Evolutionary conservation across 1,140 invertebrate genomes (phyloP), one percentile per base, ranked within the genome.

Genomic region (Vanessa atalanta): DNA sequence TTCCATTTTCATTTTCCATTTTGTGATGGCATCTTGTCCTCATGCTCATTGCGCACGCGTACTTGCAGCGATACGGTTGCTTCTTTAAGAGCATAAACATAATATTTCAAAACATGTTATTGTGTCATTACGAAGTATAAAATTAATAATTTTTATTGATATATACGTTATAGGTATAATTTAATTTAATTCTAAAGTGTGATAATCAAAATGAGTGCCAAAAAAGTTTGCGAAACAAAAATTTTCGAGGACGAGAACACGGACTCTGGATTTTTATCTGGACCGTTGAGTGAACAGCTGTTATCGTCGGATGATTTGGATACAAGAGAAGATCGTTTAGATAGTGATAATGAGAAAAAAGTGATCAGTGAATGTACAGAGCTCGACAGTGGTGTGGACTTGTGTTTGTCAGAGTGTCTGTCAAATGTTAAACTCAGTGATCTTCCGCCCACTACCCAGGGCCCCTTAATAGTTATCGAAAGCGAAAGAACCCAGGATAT

Each of bases 131-230:
- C 51, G 53, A 70, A 78, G 65, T 80, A 68, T 83, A 75, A 79
- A 65, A 78, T 43, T 60, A 60, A 53, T 71, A 69, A 57, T 75
- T 75, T 75, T 43, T 83, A 72, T 72, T 72, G 68, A 72, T 51
- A 76, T 72, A 68, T 63, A 26, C 69, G 65, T 73, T 76, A 65
- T 77, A 65, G 7, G 37, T 77, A 53, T 76, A 79, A 73, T 66
- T 76, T 69, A 31, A 61, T 31, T 61, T 61, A 61, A 61, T 31
- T 37, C 9, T 57, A 67, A 75, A 82, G 72, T 83, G 81, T 77
- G 53, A 73, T 79, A 70, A 70, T 75, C 65, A 91, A 84, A 87
- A 92, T 92, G 90, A 92, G 90, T 91, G 88, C 83, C 82, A 89
- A 87, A 72, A 91, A 85, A 75, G 81, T 66, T 78, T 82, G 74